Base-by-base conservation (phyloP, 1,140 invertebrate species). In the Anagrus nilaparvatae region DNA sequence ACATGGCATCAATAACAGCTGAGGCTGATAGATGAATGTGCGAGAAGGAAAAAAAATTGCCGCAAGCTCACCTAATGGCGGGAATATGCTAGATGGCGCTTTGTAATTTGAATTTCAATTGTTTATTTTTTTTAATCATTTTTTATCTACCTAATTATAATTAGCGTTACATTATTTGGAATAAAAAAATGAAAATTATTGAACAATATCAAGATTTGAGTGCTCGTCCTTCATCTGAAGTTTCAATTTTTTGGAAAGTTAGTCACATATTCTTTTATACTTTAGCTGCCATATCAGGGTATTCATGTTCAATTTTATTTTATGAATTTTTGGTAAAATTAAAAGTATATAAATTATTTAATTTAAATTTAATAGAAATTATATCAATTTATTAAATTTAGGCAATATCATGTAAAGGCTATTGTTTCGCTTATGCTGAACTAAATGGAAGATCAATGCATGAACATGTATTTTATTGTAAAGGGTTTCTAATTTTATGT, bases 321-420 rank as follows among this genome's bases (percentile, higher is more conserved):
- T 53, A 55, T 24, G 46, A 43, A 8, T 47, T 60, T 16, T 58
- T 54, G 58, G 59, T 62, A 57, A 47, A 25, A 25, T 13, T 43
- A 37, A 9, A 23, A 13, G 33, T 23, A 14, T 25, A 33, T 29
- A 29, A 23, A 8, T 5, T 20, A 29, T 7, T n/a, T 38, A 17
- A 19, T 12, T 2, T n/a, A 16, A 29, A 32, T 44, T 16, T 8
- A 30, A 16, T 40, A 9, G 10, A 12, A 25, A 44, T 30, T 36
- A 21, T 5, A 40, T 31, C 13, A 29, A 27, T 46, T 23, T 5
- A 25, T 12, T 5, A 25, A 5, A 12, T 5, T 12, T n/a, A n/a
- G n/a, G n/a, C n/a, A n/a, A n/a, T n/a, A n/a, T n/a, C n/a, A n/a
- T n/a, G n/a, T n/a, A n/a, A n/a, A n/a, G n/a, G n/a, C n/a, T n/a